phyloP scores from a whole-genome alignment of 2,888 invertebrate genomes.

The Argynnis bischoffii region DNA sequence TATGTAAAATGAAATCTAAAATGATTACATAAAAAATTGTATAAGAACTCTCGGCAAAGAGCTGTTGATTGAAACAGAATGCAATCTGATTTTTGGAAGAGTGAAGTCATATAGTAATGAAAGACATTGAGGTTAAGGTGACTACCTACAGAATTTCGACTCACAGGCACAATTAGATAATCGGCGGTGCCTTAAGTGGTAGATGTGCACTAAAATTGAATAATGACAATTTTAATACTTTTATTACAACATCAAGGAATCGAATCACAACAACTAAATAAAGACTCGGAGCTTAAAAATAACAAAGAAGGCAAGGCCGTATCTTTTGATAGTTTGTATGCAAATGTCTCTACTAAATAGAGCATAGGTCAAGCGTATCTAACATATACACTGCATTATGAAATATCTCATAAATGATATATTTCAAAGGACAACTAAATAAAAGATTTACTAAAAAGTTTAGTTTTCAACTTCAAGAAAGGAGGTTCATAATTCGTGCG shows the following conservation, averaged over 20 bases:
- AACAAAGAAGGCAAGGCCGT: background rate
- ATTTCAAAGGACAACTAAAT: too few species aligned
- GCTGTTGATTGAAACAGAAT: slow-evolving; percentile 18
- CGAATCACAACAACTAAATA: background rate
- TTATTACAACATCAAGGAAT: background rate
- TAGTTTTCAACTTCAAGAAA: too few species aligned
- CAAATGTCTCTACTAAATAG: background rate
- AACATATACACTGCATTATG: too few species aligned
- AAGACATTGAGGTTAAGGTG: slow-evolving; percentile 7
- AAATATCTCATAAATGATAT: too few species aligned
- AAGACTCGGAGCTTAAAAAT: background rate
- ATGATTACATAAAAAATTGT: slow-evolving; percentile 10
- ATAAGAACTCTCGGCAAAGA: slow-evolving; percentile 4
- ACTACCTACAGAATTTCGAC: background rate
- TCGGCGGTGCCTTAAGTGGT: slow-evolving; percentile 1
- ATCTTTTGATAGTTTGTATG: background rate
- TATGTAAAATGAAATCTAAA: background rate
- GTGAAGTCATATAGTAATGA: slow-evolving; percentile 15
- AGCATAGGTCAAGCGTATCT: too few species aligned
- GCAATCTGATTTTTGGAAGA: slow-evolving; percentile 7
- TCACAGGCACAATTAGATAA: slow-evolving; percentile 16
- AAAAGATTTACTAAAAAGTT: too few species aligned
- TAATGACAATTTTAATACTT: background rate
- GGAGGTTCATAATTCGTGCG: too few species aligned
- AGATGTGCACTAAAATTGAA: background rate